Percentiles rank a stretch among this genome's conserved stretches.
Conservation (phyloP, 1,140 invertebrate genomes). For the Hestina assimilis region DNA sequence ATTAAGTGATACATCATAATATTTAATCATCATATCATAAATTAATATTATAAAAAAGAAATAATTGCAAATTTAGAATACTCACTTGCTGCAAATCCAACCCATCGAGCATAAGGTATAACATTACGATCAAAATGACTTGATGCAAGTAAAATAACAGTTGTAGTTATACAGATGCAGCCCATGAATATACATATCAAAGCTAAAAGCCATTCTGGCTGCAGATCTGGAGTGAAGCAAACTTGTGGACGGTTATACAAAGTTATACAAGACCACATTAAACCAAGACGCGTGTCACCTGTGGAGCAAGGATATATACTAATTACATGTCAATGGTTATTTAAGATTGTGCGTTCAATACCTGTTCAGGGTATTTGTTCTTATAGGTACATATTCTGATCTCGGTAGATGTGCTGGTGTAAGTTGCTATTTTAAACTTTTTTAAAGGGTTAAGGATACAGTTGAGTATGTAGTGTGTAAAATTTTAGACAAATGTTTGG, state of each 20-base stretch:
- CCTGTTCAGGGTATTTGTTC: too few species aligned
- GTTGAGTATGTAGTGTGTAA: too few species aligned
- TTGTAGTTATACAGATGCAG: constrained; percentile 94
- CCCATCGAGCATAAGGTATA: constrained; percentile 85
- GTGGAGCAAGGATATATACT: constrained; percentile 30
- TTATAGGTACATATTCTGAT: too few species aligned
- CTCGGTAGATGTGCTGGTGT: too few species aligned
- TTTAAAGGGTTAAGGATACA: too few species aligned
- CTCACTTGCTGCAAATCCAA: neutral
- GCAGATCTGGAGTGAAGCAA: constrained; percentile 91
- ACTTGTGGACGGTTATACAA: constrained; percentile 92
- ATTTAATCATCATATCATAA: neutral
- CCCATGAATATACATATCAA: constrained; percentile 95
- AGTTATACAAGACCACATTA: constrained; percentile 97
- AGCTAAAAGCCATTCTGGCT: constrained; percentile 94
- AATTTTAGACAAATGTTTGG: too few species aligned
- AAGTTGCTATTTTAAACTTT: too few species aligned
- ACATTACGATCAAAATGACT: constrained; percentile 95
- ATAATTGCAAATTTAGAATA: neutral
- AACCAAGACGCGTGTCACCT: constrained; percentile 92
- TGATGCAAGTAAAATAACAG: constrained; percentile 90
- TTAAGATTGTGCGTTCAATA: neutral
- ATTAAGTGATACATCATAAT: neutral
- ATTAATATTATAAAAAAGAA: neutral
- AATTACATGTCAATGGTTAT: neutral